Evolutionary conservation across 2,888 invertebrate species (phyloP), one percentile per base, ranked within the genome.

Genomic region (Synanthedon tipuliformis): DNA sequence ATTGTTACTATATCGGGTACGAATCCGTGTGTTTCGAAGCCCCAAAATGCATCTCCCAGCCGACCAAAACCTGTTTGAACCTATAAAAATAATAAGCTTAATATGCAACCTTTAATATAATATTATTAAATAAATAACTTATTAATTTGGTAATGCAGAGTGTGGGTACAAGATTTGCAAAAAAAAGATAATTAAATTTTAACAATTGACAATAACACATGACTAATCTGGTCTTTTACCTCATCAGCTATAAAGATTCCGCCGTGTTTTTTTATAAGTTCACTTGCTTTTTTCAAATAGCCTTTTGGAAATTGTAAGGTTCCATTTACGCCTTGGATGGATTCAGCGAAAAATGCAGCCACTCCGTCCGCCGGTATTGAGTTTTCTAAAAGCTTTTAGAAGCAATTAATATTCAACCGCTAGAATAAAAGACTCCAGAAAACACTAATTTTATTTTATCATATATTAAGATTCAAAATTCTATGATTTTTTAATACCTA

Each of bases 51-150:
- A 51, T 95, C 94, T 0, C 99, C 99, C 0, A 96, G 95, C 56
- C 99, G 89, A 0, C 97, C 99, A 71, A 99, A 98, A 3, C 99
- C 99, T 1, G 97, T 96, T 88, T 99, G 99, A 0, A 98, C 96
- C 93, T 93, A 59, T 48, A 66, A 61, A 27, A 48, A 40, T 50
- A 40, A 16, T 18, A 52, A 23, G 40, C 15, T 50, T 27, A 34
- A 16, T 34, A n/a, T 3, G n/a, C 10, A 10, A 10, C 3, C 16
- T 16, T n/a, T n/a, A n/a, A 1, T 45, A 0, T n/a, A 2, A 45
- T 45, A 5, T 15, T 13, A 45, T 45, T 45, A 45, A 13, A 7
- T 15, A 45, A 10, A 7, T 15, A 45, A 10, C 18, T 18, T 18
- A 45, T 3, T 45, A 4, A 45, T 45, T 45, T 45, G 15, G 1